Conservation (phyloP, 2,113 vertebrate species). For the Talpa occidentalis region DNA sequence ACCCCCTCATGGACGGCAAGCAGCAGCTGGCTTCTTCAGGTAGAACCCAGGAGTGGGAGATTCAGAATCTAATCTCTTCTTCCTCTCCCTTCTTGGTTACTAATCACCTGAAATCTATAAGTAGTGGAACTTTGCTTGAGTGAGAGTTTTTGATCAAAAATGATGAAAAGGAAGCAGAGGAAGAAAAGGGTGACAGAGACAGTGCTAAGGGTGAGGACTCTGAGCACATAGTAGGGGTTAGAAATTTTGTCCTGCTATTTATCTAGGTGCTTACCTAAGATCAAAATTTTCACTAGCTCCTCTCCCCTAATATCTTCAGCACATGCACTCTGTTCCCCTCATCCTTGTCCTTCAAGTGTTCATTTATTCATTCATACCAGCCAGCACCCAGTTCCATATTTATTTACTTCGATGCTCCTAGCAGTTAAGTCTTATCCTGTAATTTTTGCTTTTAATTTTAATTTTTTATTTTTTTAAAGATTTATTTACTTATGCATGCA, state of each 20-base stretch:
- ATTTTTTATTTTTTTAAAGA: too few relatives aligned
- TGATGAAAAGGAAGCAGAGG: not conserved
- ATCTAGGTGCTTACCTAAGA: constrained; percentile 76
- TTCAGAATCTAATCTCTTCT: too few relatives aligned
- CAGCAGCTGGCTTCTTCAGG: too few relatives aligned
- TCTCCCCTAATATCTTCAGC: constrained; percentile 75
- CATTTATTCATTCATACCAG: constrained; percentile 74
- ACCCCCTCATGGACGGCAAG: too few relatives aligned
- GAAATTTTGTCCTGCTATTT: constrained; percentile 70
- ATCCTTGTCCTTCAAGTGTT: constrained; percentile 70
- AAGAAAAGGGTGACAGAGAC: not conserved
- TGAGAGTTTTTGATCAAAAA: not conserved
- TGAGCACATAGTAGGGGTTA: constrained; percentile 77
- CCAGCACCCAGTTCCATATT: constrained; percentile 70
- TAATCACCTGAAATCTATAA: too few relatives aligned
- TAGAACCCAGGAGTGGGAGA: too few relatives aligned
- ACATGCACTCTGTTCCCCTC: constrained; percentile 77
- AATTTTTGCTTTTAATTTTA: too few relatives aligned
- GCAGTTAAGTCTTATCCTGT: too few relatives aligned
- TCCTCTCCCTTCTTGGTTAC: too few relatives aligned
- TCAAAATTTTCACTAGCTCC: constrained; percentile 73
- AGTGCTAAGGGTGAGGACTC: constrained; percentile 33
- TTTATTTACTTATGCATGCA: too few relatives aligned
- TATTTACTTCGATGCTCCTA: constrained; percentile 64
- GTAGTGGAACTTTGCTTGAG: too few relatives aligned